Percentiles rank a stretch among this genome's conserved stretches.
These are phyloP conservation scores for Aphelinus certus DNA, from an alignment of 1,140 invertebrate genomes.

Conservation along the genomic window DNA sequence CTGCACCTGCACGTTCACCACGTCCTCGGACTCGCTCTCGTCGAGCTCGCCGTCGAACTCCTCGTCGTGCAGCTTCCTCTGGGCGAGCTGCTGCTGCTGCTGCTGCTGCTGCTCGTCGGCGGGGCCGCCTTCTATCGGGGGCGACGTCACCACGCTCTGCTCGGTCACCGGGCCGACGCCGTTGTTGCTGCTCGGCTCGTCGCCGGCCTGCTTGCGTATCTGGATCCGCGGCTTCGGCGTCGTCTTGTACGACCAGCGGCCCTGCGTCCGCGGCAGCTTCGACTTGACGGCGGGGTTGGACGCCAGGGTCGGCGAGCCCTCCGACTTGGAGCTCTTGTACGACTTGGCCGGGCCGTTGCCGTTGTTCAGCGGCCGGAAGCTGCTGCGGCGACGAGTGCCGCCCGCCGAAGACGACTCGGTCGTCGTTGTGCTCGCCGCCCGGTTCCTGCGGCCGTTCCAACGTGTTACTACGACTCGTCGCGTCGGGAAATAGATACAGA, in stretches of 20 bases:
- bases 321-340: slow-evolving; percentile 46
- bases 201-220: slow-evolving; percentile 77
- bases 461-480: no score
- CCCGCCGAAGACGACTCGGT: slow-evolving; percentile 48
- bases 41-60: slow-evolving; percentile 72
- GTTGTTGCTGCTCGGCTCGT: slow-evolving; percentile 59
- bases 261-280: slow-evolving; percentile 79
- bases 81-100: not conserved
- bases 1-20: slow-evolving; percentile 50
- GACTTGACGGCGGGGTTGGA: slow-evolving; percentile 67
- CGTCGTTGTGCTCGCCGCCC: slow-evolving; percentile 53
- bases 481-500: no score
- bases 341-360: slow-evolving; percentile 49
- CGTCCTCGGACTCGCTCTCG: slow-evolving; percentile 69
- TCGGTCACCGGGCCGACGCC: not conserved
- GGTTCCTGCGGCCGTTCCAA: slow-evolving; percentile 48
- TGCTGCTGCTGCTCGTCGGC: not conserved
- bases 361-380: slow-evolving; percentile 52
- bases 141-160: slow-evolving; percentile 53
- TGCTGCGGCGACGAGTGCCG: slow-evolving; percentile 53
- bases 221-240: slow-evolving; percentile 85
- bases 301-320: slow-evolving; percentile 35
- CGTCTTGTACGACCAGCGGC: slow-evolving; percentile 88
- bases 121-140: not conserved
- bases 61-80: slow-evolving; percentile 43